Base-by-base conservation (phyloP, 2,888 invertebrate species). In the Ptychoptera contaminata region DNA sequence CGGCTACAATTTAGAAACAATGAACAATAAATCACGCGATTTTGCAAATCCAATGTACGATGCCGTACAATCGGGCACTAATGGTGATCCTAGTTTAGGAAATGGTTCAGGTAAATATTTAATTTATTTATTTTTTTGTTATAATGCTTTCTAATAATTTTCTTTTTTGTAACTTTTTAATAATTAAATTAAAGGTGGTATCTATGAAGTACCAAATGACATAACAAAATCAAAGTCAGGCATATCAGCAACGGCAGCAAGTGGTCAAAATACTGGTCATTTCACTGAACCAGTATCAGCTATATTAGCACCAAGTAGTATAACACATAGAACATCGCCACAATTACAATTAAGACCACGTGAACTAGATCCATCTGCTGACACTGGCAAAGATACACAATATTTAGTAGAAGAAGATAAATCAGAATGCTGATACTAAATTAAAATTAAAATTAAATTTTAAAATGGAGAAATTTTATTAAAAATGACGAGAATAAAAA, bases 31-130 rank as follows among this genome's bases (percentile, higher is more conserved):
- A 64, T 81, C 79, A 46, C 72, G 93, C 43, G 94, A 97, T 67
- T 97, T 97, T 71, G 85, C 88, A 58, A 97, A 97, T 69, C 96
- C 96, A 40, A 93, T 96, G 86, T 97, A 96, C 66, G 96, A 97
- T 59, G 90, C 88, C 40, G 83, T 82, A 45, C 79, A 81, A 52
- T 70, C 78, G 50, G 75, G 74, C 43, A 64, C 63, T 48, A 70
- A 62, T 53, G 65, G 69, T 16, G 75, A 75, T 52, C 67, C 71
- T 30, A 68, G 65, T 43, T 65, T 74, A 51, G 74, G 73, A 50
- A 77, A 77, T 54, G 74, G 77, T 53, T 69, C 71, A 56, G 74
- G 74, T 63, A 38, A 23, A 8, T 42, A 35, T 35, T 14, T 31
- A 23, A n/a, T n/a, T 1, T 29, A 8, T n/a, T 39, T 23, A 39